Evolutionary conservation across 2,797 vertebrate species (phyloP), one percentile per base, ranked within the genome.

Genomic region (Enteromius unitaeniatus): DNA sequence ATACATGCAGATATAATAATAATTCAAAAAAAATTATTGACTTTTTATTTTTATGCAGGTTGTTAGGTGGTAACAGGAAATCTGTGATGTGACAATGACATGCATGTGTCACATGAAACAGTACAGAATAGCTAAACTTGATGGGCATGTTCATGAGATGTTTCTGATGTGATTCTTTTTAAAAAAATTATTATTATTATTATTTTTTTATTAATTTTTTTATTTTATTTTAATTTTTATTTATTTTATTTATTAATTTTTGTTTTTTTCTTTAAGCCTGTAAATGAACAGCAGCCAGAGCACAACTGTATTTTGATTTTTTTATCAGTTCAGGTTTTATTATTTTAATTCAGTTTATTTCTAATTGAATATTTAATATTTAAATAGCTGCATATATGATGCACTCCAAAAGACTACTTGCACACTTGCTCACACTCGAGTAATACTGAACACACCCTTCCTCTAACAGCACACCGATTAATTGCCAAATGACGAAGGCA

Each of bases 11-110:
- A n/a, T 42, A 31, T 37, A 74, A 23, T 4, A 1, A 6, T 58
- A n/a, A 55, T 49, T 17, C 5, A n/a, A 6, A 49, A 17, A 1
- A 60, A 15, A 19, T 6, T 0, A 7, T 9, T 1, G 9, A 26
- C 1, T 11, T 26, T n/a, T 51, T 42, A 14, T 28, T 65, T 49
- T 14, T 60, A 31, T 11, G 28, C 19, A 2, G 21, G 31, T 26
- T 53, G n/a, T 14, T 53, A n/a, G 15, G 34, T 67, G 31, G 8
- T 42, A 76, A 67, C 81, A 82, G 81, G 81, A 82, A 82, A 42
- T 40, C 45, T 17, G 21, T 6, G 26, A 40, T n/a, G 15, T 81
- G 23, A 45, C 19, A 58, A 42, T 8, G 6, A 3, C 23, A 42
- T 31, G 55, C 40, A 4, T 47, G 0, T 65, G 31, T 64, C 10